A percentile compares a stretch with the other conserved stretches of the same genome.
Conservation (phyloP, 2,888 invertebrate genomes). For the Andrena marginata region DNA sequence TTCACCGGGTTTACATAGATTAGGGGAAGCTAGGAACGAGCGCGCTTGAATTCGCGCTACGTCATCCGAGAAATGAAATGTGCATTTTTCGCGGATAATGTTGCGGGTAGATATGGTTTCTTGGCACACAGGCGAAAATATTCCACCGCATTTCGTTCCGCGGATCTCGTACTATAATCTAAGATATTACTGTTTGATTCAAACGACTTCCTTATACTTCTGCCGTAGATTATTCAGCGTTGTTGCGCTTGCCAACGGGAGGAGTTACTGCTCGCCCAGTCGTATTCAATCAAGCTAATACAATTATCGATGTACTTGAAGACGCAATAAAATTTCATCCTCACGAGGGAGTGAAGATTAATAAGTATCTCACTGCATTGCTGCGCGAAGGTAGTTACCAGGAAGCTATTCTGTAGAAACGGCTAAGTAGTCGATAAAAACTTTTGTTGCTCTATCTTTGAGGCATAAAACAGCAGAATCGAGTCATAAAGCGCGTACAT, state of each 20-base stretch:
- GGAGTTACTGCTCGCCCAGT: background rate
- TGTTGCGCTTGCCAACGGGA: background rate
- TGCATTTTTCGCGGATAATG: slow-evolving; percentile 33
- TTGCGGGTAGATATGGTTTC: slow-evolving; percentile 14
- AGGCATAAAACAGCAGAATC: background rate
- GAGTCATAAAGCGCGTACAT: background rate
- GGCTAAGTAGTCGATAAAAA: background rate
- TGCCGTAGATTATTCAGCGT: background rate
- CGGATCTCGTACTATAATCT: slow-evolving; percentile 4
- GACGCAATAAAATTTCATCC: too few relatives aligned
- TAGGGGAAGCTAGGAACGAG: slow-evolving; percentile 12
- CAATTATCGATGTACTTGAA: background rate
- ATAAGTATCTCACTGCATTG: too few relatives aligned
- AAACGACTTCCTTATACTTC: background rate
- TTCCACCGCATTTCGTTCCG: background rate
- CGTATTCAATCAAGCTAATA: background rate
- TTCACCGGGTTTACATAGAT: background rate
- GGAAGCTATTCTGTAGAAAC: background rate
- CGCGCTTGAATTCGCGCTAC: background rate
- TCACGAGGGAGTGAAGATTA: too few relatives aligned
- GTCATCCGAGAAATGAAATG: slow-evolving; percentile 5
- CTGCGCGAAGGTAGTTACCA: background rate
- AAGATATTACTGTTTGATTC: slow-evolving; percentile 12
- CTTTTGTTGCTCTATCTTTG: background rate
- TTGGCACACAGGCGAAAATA: slow-evolving; percentile 19